A percentile compares a stretch with the other conserved stretches of the same genome.
These are phyloP conservation scores for Bufo bufo DNA, from an alignment of 2,113 vertebrate species.

Conservation along the genomic window DNA sequence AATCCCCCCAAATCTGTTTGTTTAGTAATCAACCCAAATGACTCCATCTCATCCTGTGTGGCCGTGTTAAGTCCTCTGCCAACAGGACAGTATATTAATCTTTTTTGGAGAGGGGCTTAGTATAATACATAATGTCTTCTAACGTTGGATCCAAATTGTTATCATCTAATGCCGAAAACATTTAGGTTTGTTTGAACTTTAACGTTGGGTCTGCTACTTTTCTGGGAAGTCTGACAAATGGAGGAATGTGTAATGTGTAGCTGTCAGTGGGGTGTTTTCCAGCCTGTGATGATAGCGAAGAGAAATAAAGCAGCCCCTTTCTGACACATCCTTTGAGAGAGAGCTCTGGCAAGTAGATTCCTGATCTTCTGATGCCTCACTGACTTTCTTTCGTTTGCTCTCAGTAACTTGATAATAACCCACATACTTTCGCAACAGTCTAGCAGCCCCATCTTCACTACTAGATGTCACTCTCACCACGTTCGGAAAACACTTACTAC, in stretches of 20 bases:
- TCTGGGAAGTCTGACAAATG: conserved; percentile 34
- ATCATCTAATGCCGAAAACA: conserved; percentile 22
- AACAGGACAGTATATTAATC: conserved; percentile 15
- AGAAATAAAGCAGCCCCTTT: conserved; percentile 36
- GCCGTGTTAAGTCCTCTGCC: conserved; percentile 1
- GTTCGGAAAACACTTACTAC: background rate
- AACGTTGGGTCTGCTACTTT: background rate
- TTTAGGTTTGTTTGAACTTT: conserved; percentile 29
- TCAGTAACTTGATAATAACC: conserved; percentile 39
- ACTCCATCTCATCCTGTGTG: conserved; percentile 16
- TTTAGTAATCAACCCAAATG: background rate
- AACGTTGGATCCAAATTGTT: conserved; percentile 25
- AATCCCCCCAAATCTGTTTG: background rate
- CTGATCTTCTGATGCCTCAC: conserved; percentile 47
- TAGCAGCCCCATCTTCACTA: background rate
- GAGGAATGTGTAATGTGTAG: conserved; percentile 30
- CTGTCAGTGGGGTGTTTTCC: conserved; percentile 30
- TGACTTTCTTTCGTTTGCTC: conserved; percentile 41
- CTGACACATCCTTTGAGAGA: conserved; percentile 44
- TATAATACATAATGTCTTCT: conserved; percentile 17
- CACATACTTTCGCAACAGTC: conserved; percentile 36
- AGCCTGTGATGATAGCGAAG: conserved; percentile 31
- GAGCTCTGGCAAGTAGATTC: conserved; percentile 46
- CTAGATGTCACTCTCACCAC: background rate
- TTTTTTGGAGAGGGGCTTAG: background rate